Evolutionary conservation across 2,888 invertebrate species (phyloP), one percentile per base, ranked within the genome.

Genomic region (Drosophila putrida): DNA sequence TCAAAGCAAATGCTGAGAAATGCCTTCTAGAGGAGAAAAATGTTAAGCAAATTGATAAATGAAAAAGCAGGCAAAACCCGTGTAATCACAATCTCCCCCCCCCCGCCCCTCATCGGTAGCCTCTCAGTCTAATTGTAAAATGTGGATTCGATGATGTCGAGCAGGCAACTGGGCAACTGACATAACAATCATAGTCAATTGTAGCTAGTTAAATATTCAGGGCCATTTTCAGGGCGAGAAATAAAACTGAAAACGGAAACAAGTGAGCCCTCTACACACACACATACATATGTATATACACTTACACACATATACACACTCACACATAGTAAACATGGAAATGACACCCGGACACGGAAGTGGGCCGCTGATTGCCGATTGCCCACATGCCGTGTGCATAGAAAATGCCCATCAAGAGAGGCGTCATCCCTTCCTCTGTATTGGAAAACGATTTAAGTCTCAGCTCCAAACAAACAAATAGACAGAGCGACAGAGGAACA

Each of bases 171-270:
- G 28, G 61, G 71, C 50, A 60, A 65, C 68, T 72, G 71, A 78
- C 85, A 82, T 82, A 88, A 88, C 88, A 82, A 82, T 88, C 85
- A 82, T 85, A 68, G 88, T 75, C 88, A 82, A 84, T 84, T 86
- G 86, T 58, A 73, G 86, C 83, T 75, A 75, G 83, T 84, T 84
- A 88, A 84, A 86, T 84, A 88, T 84, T 84, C 83, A 88, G 85
- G 74, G 59, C 59, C 71, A 15, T 55, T 64, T 61, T 80, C 55
- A 54, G 67, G 78, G 87, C 81, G 84, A 75, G 84, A 87, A 81
- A 84, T 82, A 82, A 87, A 84, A 75, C 75, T 51, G 85, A 60
- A 62, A 78, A 63, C 63, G 69, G 67, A 77, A 69, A 64, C 68
- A 60, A 65, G 65, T 71, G 63, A 62, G 35, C 44, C 58, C 54